Conservation (phyloP, 1,140 invertebrate genomes). For the Doryteuthis pealeii region DNA sequence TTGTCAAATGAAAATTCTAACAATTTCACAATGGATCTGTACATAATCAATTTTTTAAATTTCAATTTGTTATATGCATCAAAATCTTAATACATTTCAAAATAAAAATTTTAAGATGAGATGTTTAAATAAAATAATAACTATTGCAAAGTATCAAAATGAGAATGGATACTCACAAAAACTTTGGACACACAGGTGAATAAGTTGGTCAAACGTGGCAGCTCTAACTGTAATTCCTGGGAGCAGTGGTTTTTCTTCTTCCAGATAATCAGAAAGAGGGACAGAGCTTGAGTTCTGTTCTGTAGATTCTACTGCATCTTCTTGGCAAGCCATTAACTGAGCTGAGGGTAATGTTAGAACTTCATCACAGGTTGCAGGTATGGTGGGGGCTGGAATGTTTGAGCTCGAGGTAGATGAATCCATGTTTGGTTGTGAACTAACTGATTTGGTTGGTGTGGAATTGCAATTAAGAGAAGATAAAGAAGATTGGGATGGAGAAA, state of each 20-base stretch:
- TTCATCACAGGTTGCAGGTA: not conserved
- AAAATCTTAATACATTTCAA: too few relatives aligned
- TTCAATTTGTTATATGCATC: too few relatives aligned
- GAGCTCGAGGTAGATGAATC: not conserved
- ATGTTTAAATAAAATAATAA: too few relatives aligned
- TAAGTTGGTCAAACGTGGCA: slow-evolving; percentile 54
- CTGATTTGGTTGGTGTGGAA: not conserved
- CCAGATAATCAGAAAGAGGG: slow-evolving; percentile 21
- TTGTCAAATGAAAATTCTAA: too few relatives aligned
- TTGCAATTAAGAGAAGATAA: not conserved
- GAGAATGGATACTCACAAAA: slow-evolving; percentile 50
- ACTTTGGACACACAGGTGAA: slow-evolving; percentile 54
- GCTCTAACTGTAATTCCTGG: slow-evolving; percentile 55
- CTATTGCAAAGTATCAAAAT: too few relatives aligned
- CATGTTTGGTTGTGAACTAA: not conserved
- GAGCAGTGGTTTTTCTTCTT: slow-evolving; percentile 53
- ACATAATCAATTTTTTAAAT: too few relatives aligned
- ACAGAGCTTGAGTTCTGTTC: not conserved
- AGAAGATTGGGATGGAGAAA: slow-evolving; percentile 40
- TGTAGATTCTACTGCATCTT: not conserved
- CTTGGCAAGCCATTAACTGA: not conserved
- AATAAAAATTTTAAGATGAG: too few relatives aligned
- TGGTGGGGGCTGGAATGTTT: not conserved
- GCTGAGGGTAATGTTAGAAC: not conserved
- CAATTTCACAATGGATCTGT: too few relatives aligned